These are phyloP conservation scores for Ochlodes sylvanus DNA, from an alignment of 2,888 invertebrate species.

Conservation along the genomic window DNA sequence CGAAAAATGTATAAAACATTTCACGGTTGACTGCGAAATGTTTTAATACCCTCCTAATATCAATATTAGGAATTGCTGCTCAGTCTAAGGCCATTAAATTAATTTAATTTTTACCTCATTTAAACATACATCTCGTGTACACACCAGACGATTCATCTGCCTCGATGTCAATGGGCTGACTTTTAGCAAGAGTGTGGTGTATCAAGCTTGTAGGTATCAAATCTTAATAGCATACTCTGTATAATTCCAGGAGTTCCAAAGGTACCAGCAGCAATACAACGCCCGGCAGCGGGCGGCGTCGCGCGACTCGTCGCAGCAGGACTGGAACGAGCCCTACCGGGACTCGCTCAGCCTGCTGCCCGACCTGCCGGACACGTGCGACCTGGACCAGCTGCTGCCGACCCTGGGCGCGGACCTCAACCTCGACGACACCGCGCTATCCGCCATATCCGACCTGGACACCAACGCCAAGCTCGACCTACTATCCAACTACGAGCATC, in stretches of 20 bases:
- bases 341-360: constrained; percentile 72
- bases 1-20: too few relatives aligned
- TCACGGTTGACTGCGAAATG: too few relatives aligned
- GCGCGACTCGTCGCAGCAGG: constrained; percentile 63
- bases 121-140: too few relatives aligned
- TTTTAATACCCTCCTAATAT: too few relatives aligned
- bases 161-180: too few relatives aligned
- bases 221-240: neutral
- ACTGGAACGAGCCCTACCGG: constrained; percentile 81
- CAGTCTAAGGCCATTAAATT: too few relatives aligned
- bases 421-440: constrained; percentile 71
- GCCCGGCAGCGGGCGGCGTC: constrained; percentile 82
- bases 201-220: too few relatives aligned
- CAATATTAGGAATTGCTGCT: too few relatives aligned
- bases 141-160: too few relatives aligned
- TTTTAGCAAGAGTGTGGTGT: too few relatives aligned
- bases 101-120: too few relatives aligned
- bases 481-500: constrained; percentile 53
- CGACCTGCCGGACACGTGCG: constrained; percentile 78
- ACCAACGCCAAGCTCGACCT: constrained; percentile 73
- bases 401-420: constrained; percentile 86
- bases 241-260: constrained; percentile 83
- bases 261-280: constrained; percentile 87
- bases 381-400: constrained; percentile 88
- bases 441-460: constrained; percentile 72